phyloP scores from a whole-genome alignment of 2,797 vertebrate genomes.

The Alcedo atthis region DNA sequence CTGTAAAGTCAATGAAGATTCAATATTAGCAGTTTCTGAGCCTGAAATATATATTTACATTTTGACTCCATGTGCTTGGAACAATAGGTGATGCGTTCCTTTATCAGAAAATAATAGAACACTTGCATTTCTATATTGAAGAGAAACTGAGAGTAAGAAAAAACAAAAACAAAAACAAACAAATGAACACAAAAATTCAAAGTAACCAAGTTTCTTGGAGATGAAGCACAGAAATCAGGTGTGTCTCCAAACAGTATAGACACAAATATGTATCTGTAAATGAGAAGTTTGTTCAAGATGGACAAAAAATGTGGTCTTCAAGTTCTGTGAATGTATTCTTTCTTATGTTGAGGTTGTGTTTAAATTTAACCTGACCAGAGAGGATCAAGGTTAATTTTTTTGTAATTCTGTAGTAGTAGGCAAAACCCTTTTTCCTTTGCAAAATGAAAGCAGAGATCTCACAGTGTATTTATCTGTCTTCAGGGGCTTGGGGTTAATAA shows the following conservation, averaged over 20 bases:
- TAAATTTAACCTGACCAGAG: slow-evolving; percentile 51
- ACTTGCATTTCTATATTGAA: not conserved
- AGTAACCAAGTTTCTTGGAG: not conserved
- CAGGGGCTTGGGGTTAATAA: slow-evolving; percentile 80
- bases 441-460: slow-evolving; percentile 72
- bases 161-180: not conserved
- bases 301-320: not conserved
- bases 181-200: not conserved
- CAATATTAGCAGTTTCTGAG: not conserved
- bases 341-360: slow-evolving; percentile 50
- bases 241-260: not conserved
- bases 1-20: not conserved
- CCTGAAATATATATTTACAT: not conserved
- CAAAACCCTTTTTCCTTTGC: slow-evolving; percentile 52
- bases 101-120: slow-evolving; percentile 17
- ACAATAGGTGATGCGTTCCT: not conserved
- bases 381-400: slow-evolving; percentile 61
- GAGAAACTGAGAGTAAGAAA: not conserved
- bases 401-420: slow-evolving; percentile 69
- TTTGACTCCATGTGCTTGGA: not conserved
- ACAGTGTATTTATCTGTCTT: slow-evolving; percentile 78
- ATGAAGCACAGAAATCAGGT: not conserved
- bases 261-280: not conserved
- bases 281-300: not conserved
- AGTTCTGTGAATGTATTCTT: not conserved